Base-by-base conservation (phyloP, 2,797 vertebrate species). In the Tragopan temminckii region DNA sequence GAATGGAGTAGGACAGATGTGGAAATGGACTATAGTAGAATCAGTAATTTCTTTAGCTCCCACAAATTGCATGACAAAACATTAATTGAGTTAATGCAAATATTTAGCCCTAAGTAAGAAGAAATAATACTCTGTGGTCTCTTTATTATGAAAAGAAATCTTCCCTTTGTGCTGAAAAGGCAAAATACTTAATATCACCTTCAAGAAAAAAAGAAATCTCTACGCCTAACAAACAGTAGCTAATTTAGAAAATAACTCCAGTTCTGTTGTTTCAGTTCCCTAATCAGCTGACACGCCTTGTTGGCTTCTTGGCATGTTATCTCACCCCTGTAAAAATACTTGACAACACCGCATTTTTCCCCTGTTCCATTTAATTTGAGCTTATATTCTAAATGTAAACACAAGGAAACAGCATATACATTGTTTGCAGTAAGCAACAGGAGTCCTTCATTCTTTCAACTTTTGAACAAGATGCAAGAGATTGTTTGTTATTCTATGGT, bases 161-260 rank as follows among this genome's bases (percentile, higher is more conserved):
- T 46, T 79, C 33, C 9, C 17, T 72, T 50, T 80, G 6, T 92
- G 81, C 69, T 93, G 85, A 80, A 92, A 89, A 92, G 62, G 45
- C 72, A 78, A 93, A 93, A 85, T 90, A 67, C 33, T 77, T 77
- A 61, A 87, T 69, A 55, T 24, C 27, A 80, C 50, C 71, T 78
- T 69, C 75, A 59, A 74, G 59, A 79, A 84, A 66, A 85, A 75
- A 57, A 4, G 5, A 57, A 43, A 50, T 79, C 48, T 48, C 5
- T 0, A 38, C 62, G 35, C 45, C 24, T 94, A 50, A 69, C 53
- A 85, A 88, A 79, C n/a, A 69, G 62, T 36, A 92, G 50, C 87
- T 94, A 87, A 94, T 90, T 86, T 87, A 89, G 71, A 90, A 89
- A 94, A 94, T 80, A 83, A 68, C 71, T 80, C 78, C 86, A 95